Evolutionary conservation across 2,797 vertebrate species (phyloP).

Genomic region (Malurus leucopterus): DNA sequence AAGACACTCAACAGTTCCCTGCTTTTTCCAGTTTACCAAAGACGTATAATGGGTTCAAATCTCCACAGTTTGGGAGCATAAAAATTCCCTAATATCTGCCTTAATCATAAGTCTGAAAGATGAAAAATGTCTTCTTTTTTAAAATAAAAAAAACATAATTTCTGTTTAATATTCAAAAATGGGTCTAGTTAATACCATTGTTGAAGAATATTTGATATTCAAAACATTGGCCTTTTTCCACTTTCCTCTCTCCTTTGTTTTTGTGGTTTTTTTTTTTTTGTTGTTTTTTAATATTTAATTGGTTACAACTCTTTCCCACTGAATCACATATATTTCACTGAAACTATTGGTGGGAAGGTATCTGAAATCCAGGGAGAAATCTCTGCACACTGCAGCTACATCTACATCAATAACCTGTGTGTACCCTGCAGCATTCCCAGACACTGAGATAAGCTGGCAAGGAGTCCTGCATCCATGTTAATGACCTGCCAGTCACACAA

Average conservation of each 20-base stretch:
- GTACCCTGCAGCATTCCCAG: slow-evolving; percentile 19
- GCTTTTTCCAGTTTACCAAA: background rate
- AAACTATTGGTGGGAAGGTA: background rate
- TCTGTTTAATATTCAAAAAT: background rate
- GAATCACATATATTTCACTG: background rate
- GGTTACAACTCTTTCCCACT: background rate
- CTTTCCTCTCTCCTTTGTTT: background rate
- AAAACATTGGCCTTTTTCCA: background rate
- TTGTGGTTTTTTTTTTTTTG: background rate
- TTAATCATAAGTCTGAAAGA: background rate
- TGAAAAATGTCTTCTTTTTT: background rate
- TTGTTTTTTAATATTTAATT: background rate
- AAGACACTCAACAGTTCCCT: background rate
- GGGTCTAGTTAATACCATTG: background rate
- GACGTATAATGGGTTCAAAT: background rate
- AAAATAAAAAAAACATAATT: background rate
- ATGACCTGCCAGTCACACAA: background rate
- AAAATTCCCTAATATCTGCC: background rate
- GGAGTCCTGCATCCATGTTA: background rate
- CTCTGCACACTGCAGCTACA: background rate
- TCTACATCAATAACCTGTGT: background rate
- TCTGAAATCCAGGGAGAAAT: background rate
- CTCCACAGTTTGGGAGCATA: background rate
- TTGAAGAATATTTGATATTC: background rate
- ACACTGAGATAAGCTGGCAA: background rate